Evolutionary conservation across 2,113 vertebrate species (phyloP), one percentile per base, ranked within the genome.

Genomic region (Amblyornis subalaris): DNA sequence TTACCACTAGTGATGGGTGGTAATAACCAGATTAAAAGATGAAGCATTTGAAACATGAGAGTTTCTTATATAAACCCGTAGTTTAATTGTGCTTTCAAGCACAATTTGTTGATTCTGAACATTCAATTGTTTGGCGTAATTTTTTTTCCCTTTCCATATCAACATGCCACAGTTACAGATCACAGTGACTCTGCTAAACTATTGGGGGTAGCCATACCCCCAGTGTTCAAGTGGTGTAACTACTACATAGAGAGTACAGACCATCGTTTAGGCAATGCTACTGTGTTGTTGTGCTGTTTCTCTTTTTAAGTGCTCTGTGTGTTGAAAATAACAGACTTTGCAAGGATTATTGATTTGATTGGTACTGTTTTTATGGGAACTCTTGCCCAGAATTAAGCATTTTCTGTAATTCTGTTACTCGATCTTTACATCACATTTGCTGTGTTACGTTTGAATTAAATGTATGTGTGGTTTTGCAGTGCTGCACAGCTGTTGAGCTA

Each of bases 401-500:
- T 82, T 78, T 48, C 7, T 81, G 1, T 75, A 55, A 44, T 55
- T 60, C 18, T 47, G 13, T 72, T 58, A 15, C 12, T 47, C 82
- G 11, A 47, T 62, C 35, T 85, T 84, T 61, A 33, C 23, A 29
- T 64, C 16, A 22, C 6, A 24, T 76, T 71, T 73, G 25, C 18
- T 57, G 9, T 66, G 4, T 74, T 84, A 20, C 2, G 4, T 85
- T 79, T 93, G 44, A 85, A 25, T 64, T 38, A 16, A 77, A 55
- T n/a, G 9, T 72, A 2, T 76, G 9, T 95, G 1, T 58, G 87
- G 86, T 95, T 90, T 85, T 78, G 54, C 87, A 99, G 99, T 88
- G 99, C 99, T 76, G 99, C 99, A 23, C 99, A 99, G 96, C 96
- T 99, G 62, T 98, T 99, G 88, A 99, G 99, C 96, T 99, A 99